A percentile compares a stretch with the other conserved stretches of the same genome.
Evolutionary conservation across 2,888 invertebrate genomes (phyloP).

Genomic region (Gisinianus flammeolus): DNA sequence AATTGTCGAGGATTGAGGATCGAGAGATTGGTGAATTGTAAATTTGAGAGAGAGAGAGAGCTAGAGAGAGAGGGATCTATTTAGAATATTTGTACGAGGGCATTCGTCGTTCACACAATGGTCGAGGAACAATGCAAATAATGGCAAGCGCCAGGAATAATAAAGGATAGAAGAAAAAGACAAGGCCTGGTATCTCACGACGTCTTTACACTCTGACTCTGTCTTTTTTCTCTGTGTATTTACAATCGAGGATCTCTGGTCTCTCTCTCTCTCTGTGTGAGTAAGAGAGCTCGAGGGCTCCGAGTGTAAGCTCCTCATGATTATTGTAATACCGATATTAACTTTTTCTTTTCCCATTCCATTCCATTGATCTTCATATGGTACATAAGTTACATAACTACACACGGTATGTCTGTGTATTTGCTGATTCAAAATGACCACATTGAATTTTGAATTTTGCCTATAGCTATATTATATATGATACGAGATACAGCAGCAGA

Average conservation of each 20-base stretch:
- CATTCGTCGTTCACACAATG: too few relatives aligned
- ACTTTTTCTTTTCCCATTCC: neutral
- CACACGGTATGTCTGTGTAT: neutral
- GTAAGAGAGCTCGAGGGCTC: neutral
- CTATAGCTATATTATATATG: neutral
- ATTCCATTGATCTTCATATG: neutral
- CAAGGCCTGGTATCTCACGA: slow-evolving; percentile 52
- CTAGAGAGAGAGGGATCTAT: too few relatives aligned
- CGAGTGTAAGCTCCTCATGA: neutral
- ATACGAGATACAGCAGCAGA: neutral
- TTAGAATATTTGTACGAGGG: too few relatives aligned
- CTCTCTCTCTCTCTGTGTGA: neutral
- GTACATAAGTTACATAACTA: neutral
- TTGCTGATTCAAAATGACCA: too few relatives aligned
- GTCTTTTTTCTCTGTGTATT: neutral
- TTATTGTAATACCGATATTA: slow-evolving; percentile 16
- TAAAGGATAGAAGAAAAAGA: slow-evolving; percentile 29
- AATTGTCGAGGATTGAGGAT: too few relatives aligned
- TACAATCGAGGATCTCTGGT: neutral
- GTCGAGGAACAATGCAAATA: slow-evolving; percentile 30
- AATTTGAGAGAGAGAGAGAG: too few relatives aligned
- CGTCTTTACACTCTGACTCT: neutral
- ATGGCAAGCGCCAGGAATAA: slow-evolving; percentile 32
- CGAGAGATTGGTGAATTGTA: too few relatives aligned
- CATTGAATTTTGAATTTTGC: too few relatives aligned